Base-by-base conservation (phyloP, 2,797 vertebrate species). In the Scyliorhinus canicula region DNA sequence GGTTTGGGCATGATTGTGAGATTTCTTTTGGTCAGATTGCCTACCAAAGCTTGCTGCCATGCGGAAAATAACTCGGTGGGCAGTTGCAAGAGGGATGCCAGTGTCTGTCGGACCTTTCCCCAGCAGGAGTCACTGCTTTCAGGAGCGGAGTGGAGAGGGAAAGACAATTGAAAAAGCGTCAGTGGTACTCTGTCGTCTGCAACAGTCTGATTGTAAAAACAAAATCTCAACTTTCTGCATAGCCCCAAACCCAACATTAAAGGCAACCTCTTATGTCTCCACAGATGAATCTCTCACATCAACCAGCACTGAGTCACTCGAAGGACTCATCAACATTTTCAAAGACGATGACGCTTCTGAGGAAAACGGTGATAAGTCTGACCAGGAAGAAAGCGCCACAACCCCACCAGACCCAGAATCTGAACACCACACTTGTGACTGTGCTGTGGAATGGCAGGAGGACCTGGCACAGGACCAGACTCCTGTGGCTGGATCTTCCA, bases 151-250 rank as follows among this genome's bases (percentile, higher is more conserved):
- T 65, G 93, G 93, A 93, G 47, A 91, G 93, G 93, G 93, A 94
- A 94, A 94, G 24, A 74, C 47, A 74, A 71, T 94, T 94, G 67
- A 50, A 69, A 26, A 94, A 71, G 47, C 67, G 26, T 94, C 93
- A 69, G 93, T 94, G 93, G 93, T 94, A 94, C 93, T 94, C 93
- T 94, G 93, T 94, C 93, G 93, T 74, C 93, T 71, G 93, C 69
- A 94, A 94, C 93, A 94, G 93, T 74, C 69, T 94, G 47, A 94
- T 52, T 94, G 67, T 94, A 50, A 91, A 91, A 65, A 88, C 31
- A 91, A 91, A 52, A 74, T 94, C 93, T 94, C 65, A 71, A 52
- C 14, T 74, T 94, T 67, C 65, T 91, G 21, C 57, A 21, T 65
- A 44, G 65, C 93, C 47, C 67, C 65, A 94, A 67, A 69, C 14